phyloP scores from a whole-genome alignment of 2,113 vertebrate genomes.

The Neomonachus schauinslandi region DNA sequence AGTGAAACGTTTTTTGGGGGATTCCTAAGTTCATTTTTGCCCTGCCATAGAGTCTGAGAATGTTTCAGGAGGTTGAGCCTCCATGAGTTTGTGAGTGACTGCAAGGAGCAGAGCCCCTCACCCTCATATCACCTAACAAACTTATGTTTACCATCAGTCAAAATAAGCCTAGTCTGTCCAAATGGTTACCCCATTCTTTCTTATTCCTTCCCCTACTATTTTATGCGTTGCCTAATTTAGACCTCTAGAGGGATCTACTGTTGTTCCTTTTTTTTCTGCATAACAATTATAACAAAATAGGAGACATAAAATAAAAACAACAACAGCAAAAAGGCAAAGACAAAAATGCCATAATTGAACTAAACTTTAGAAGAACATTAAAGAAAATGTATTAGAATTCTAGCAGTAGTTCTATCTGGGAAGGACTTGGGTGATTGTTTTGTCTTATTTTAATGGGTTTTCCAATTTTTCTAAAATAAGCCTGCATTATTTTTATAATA shows the following conservation, averaged over 20 bases:
- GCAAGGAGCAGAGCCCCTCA: not conserved
- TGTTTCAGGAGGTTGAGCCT: not conserved
- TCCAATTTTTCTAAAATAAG: conserved; percentile 29
- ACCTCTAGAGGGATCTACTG: rapidly evolving
- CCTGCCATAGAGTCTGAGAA: rapidly evolving
- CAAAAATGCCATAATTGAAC: not conserved
- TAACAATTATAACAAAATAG: not conserved
- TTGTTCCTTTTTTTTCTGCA: not conserved
- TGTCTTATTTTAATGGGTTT: not conserved
- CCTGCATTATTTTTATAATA: conserved; percentile 4
- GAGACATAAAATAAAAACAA: not conserved
- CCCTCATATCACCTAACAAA: not conserved
- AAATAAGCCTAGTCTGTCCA: not conserved
- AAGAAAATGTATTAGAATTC: not conserved
- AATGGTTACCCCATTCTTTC: not conserved
- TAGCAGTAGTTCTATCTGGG: not conserved
- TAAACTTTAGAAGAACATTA: not conserved
- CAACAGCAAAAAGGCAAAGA: not conserved
- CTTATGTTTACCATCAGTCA: not conserved
- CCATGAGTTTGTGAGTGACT: not conserved
- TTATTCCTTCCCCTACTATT: not conserved
- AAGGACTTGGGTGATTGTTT: not conserved
- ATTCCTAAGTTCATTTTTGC: not conserved
- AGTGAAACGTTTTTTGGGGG: rapidly evolving
- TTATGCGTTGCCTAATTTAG: not conserved